These are phyloP conservation scores for Phragmatobia fuliginosa DNA, from an alignment of 2,888 invertebrate genomes.

Conservation along the genomic window DNA sequence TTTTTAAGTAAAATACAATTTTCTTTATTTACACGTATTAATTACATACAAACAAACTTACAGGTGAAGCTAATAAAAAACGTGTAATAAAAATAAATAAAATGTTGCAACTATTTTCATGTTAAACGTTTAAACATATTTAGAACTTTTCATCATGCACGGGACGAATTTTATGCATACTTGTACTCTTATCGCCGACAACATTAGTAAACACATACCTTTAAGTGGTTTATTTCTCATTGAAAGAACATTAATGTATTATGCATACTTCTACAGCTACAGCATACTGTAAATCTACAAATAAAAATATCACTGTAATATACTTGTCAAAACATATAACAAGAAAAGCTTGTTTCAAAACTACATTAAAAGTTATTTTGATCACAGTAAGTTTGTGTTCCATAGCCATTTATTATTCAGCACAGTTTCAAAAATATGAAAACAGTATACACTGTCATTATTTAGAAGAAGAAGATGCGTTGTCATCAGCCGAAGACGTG, in stretches of 20 bases:
- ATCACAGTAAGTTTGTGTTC: slow-evolving; percentile 17
- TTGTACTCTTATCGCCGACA: neutral
- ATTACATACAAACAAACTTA: no score
- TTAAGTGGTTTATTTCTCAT: neutral
- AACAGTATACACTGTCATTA: slow-evolving; percentile 37
- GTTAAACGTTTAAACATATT: neutral
- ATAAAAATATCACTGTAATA: neutral
- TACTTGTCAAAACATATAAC: slow-evolving; percentile 19
- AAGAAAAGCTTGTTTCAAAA: slow-evolving; percentile 12
- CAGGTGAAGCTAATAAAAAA: no score
- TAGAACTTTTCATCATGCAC: neutral
- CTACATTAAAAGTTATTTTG: slow-evolving; percentile 19
- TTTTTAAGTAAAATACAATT: no score
- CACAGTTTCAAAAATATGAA: neutral
- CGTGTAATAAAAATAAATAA: neutral
- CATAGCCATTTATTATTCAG: slow-evolving; percentile 23
- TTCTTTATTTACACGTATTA: no score
- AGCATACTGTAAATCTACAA: neutral
- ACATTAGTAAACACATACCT: neutral
- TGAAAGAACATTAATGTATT: neutral
- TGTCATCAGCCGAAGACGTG: slow-evolving; percentile 50
- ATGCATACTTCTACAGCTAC: neutral
- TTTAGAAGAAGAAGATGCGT: slow-evolving; percentile 33
- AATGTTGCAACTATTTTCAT: neutral
- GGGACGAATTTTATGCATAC: neutral